Percentiles rank a stretch among this genome's conserved stretches.
Conservation (phyloP, 2,797 vertebrate genomes). For the Limnodromus scolopaceus region DNA sequence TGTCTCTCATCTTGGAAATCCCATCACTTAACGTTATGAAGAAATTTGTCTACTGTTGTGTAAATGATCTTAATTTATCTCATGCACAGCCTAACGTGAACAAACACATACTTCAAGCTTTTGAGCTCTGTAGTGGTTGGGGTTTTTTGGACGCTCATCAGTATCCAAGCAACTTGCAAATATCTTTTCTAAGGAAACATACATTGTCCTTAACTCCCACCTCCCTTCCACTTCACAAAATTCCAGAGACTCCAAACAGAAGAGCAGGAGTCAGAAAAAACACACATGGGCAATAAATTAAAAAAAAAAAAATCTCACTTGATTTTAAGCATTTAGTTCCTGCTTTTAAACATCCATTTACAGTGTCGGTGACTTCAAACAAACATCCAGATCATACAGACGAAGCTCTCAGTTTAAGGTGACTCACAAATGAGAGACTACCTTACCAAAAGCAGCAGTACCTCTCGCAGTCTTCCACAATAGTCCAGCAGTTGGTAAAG, state of each 20-base stretch:
- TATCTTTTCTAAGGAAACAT: background rate
- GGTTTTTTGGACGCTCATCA: background rate
- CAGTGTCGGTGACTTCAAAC: background rate
- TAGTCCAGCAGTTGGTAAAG: background rate
- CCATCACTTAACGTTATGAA: background rate
- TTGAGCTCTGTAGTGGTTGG: background rate
- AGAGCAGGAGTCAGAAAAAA: background rate
- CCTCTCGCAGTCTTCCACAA: background rate
- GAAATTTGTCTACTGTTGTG: too few relatives aligned
- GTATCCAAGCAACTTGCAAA: background rate
- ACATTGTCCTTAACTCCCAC: background rate
- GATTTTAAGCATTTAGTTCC: background rate
- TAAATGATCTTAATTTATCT: background rate
- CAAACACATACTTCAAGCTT: background rate
- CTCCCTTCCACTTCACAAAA: background rate
- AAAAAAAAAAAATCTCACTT: background rate
- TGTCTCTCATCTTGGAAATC: background rate
- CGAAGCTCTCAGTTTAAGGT: background rate
- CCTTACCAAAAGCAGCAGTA: background rate
- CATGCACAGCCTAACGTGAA: rapidly evolving
- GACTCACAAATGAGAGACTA: background rate
- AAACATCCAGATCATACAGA: background rate
- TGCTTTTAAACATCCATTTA: background rate
- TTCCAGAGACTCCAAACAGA: background rate
- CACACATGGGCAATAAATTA: rapidly evolving